Percentiles rank a stretch among this genome's conserved stretches.
phyloP scores from a whole-genome alignment of 2,113 vertebrate species.

The Pristiophorus japonicus region DNA sequence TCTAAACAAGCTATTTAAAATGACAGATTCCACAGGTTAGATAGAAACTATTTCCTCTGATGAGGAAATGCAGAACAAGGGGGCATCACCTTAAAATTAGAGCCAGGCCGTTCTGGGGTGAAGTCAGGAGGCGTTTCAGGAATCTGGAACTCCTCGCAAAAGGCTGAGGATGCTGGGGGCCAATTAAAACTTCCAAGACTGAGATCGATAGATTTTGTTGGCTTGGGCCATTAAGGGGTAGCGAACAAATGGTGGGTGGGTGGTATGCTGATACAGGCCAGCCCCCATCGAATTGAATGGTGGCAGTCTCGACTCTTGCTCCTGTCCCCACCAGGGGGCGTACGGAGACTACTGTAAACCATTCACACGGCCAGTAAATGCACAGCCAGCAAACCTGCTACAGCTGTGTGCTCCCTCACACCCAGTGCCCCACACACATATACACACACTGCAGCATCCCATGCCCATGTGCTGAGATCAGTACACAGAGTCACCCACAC shows the following conservation, averaged over 20 bases:
- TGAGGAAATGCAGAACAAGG: neutral
- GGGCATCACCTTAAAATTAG: too few species aligned
- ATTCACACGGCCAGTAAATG: neutral
- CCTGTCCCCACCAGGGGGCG: neutral
- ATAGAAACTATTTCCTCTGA: neutral
- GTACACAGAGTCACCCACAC: neutral
- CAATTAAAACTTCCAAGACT: neutral
- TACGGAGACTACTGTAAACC: neutral
- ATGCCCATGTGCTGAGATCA: neutral
- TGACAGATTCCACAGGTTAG: neutral
- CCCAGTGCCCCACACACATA: too few species aligned
- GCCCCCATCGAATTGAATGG: neutral
- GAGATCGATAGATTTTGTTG: neutral
- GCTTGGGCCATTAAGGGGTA: neutral
- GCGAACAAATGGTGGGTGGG: neutral
- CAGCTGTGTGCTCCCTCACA: neutral
- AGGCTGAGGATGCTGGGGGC: neutral
- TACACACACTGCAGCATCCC: neutral
- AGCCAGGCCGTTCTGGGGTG: too few species aligned
- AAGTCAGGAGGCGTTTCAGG: too few species aligned
- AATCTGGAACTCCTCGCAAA: neutral
- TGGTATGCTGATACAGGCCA: neutral
- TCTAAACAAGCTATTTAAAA: neutral
- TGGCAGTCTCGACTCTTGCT: neutral
- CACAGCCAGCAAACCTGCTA: neutral